Evolutionary conservation across 2,888 invertebrate genomes (phyloP), one percentile per base, ranked within the genome.

Genomic region (Macrosoma leucophasiata): DNA sequence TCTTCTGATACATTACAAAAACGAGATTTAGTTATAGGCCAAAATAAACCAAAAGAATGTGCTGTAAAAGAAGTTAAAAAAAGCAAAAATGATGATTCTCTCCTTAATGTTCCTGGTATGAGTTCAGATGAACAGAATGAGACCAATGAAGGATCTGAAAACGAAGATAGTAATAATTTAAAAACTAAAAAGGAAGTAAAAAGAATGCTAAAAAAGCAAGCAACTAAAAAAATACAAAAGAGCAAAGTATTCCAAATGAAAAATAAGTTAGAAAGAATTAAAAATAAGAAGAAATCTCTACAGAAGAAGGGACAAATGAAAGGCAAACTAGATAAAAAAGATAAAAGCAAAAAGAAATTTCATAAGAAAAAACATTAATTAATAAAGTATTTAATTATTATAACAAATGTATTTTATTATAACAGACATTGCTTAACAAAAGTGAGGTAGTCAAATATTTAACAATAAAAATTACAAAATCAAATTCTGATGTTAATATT

Each of bases 161-260:
- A 54, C 19, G 62, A 60, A 35, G 55, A 58, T 5, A 48, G 78
- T 49, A 50, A 64, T 25, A 60, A 72, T 52, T 53, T 69, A 46
- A 67, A 73, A 65, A 82, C 87, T 2, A 89, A 90, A 58, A 91
- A 90, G 62, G 90, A 92, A 52, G 69, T 94, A 1, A 91, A 92
- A 53, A 89, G 84, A 50, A 74, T 88, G 41, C 79, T 92, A 5
- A 91, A 91, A 53, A 88, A 88, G 43, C 88, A 91, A 61, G 91
- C 92, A 0, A 85, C 90, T 0, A 90, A 90, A 52, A 89, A 89
- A 59, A 85, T 93, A 9, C 88, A 92, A 56, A 91, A 91, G 47
- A 94, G 92, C 58, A 93, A 91, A 84, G 87, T 88, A 1, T 93
- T 91, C 55, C 90, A 91, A 75, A 87, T 87, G 71, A 93, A 94